Percentiles rank a stretch among this genome's conserved stretches.
Conservation (phyloP, 2,888 invertebrate species). For the Agapostemon virescens region DNA sequence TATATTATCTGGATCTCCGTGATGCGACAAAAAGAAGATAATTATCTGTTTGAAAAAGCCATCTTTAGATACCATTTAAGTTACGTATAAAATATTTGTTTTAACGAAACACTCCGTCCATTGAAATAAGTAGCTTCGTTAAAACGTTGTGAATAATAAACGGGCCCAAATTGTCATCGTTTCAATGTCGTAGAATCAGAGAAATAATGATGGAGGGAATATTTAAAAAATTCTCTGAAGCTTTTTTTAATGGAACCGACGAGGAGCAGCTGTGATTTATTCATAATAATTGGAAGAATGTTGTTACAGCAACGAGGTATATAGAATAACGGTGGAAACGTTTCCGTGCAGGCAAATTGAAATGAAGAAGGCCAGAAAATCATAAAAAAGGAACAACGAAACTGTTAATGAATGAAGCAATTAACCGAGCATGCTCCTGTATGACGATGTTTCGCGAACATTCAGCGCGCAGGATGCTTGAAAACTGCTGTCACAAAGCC, state of each 20-base stretch:
- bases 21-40: no score
- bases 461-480: not conserved
- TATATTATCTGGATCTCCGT: no score
- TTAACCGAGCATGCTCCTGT: constrained; percentile 4
- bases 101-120: no score
- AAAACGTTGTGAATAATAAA: no score
- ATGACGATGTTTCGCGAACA: constrained; percentile 2
- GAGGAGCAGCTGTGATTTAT: not conserved
- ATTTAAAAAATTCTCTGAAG: no score
- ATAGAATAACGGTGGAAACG: not conserved
- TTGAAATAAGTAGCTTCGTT: no score
- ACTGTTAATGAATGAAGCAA: not conserved
- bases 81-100: no score
- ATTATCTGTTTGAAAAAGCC: no score
- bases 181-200: no score
- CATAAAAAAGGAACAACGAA: not conserved
- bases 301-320: not conserved
- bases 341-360: not conserved
- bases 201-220: no score
- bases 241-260: not conserved
- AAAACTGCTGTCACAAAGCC: constrained; percentile 11
- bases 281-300: not conserved
- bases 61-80: no score
- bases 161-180: no score
- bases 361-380: not conserved